phyloP scores from a whole-genome alignment of 2,113 vertebrate species.

The Otus sunia region DNA sequence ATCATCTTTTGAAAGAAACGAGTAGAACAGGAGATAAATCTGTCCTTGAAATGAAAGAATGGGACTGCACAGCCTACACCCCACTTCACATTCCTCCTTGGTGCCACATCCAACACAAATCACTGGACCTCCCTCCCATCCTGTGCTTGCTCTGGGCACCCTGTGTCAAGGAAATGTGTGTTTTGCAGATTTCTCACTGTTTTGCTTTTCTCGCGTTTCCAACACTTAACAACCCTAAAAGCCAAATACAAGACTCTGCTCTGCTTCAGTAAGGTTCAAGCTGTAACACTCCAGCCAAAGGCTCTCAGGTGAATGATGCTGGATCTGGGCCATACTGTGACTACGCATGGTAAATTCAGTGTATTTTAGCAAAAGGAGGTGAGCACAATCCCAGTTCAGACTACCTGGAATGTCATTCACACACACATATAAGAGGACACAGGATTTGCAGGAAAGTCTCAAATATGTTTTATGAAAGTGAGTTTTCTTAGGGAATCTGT shows the following conservation, averaged over 20 bases:
- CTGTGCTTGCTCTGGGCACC: too few species aligned
- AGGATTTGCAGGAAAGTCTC: neutral
- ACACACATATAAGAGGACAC: neutral
- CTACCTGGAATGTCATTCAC: neutral
- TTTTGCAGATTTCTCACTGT: too few species aligned
- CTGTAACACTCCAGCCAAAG: neutral
- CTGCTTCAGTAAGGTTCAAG: neutral
- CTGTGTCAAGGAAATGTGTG: too few species aligned
- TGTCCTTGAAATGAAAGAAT: too few species aligned
- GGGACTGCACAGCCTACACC: too few species aligned
- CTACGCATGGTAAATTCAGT: fast-evolving
- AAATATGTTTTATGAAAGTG: neutral
- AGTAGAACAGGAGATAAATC: too few species aligned
- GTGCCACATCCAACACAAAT: too few species aligned
- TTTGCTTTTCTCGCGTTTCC: too few species aligned
- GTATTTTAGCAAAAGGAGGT: neutral
- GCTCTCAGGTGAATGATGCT: neutral
- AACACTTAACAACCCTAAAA: neutral
- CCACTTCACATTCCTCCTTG: too few species aligned
- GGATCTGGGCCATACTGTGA: neutral
- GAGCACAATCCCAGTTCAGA: neutral
- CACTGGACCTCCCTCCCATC: too few species aligned
- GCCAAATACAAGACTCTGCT: neutral
- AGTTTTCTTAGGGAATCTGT: neutral
- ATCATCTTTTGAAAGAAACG: too few species aligned